Evolutionary conservation across 2,888 invertebrate genomes (phyloP), one percentile per base, ranked within the genome.

Genomic region (Marronus borbonicus): DNA sequence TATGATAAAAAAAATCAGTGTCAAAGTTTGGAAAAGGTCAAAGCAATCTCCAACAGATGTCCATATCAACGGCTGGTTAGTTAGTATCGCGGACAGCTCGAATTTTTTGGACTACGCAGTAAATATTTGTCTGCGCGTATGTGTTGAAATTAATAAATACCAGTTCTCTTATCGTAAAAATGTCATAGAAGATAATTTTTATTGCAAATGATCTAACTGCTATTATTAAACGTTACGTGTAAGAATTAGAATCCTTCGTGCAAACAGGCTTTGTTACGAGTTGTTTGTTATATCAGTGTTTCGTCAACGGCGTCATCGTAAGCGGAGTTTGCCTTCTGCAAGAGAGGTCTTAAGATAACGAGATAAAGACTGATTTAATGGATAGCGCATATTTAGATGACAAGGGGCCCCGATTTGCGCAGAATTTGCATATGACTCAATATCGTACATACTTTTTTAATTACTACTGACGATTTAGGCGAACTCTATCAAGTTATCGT

Each of bases 111-210:
- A 8, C 2, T 72, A 60, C 72, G 58, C 72, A 58, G 28, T 58
- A 72, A 72, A 72, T 72, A 72, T 72, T 58, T 31, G 24, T 44
- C 44, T 44, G 44, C 12, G 44, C 39, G 44, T 66, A 39, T 58
- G 20, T 58, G 72, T 58, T 58, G 72, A 39, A 72, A 72, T 72
- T 72, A 72, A 72, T 60, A 72, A 72, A 72, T 58, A 72, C 58
- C 58, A 36, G 31, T 17, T 24, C 8, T 20, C 58, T 72, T 72
- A 72, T 72, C 72, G 58, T 58, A 24, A 8, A 36, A 55, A 72
- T 58, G 72, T 36, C 72, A 72, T 72, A 58, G 72, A 72, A 72
- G 72, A 72, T 72, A 72, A 72, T 39, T 72, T 72, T 72, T 72
- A 72, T 72, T 58, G 50, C 72, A 58, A 39, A 68, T 72, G 72